These are phyloP conservation scores for Cheumatopsyche charites DNA, from an alignment of 1,140 invertebrate species.

Conservation along the genomic window DNA sequence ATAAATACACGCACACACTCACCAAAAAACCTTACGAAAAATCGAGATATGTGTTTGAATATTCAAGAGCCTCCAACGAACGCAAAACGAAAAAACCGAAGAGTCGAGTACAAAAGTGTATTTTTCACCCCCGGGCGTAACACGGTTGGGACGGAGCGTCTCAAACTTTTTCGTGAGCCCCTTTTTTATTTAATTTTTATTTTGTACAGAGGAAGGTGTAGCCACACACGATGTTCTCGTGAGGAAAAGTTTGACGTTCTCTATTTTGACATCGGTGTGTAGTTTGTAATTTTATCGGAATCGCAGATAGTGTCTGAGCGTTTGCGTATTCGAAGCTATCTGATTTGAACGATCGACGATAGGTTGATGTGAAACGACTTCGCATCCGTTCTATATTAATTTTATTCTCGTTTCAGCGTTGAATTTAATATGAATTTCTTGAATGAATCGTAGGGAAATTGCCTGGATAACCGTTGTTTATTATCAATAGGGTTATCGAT, in stretches of 20 bases:
- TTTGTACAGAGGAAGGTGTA: background rate
- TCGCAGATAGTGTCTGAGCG: background rate
- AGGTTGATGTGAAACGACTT: constrained; percentile 4
- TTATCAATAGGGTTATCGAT: no score
- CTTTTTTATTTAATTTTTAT: background rate
- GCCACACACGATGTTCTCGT: background rate
- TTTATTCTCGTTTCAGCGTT: background rate
- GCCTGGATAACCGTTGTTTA: no score
- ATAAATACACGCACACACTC: constrained; percentile 2
- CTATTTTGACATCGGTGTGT: background rate
- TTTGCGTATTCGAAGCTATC: constrained; percentile 2
- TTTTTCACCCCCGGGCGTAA: constrained; percentile 23
- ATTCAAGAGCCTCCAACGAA: constrained; percentile 19
- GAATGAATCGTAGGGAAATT: no score
- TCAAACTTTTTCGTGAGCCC: constrained; percentile 11
- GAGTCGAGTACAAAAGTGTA: constrained; percentile 8
- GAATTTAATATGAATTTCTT: no score
- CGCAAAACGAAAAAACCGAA: no score
- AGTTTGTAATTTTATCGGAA: constrained; percentile 7
- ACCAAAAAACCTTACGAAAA: constrained; percentile 5
- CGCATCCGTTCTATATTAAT: constrained; percentile 20
- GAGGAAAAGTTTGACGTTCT: constrained; percentile 19
- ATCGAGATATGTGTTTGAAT: constrained; percentile 29
- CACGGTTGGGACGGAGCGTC: constrained; percentile 11
- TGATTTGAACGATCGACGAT: constrained; percentile 3